Percentiles rank a stretch among this genome's conserved stretches.
Conservation (phyloP, 2,888 invertebrate genomes). For the Ectobius pallidus region DNA sequence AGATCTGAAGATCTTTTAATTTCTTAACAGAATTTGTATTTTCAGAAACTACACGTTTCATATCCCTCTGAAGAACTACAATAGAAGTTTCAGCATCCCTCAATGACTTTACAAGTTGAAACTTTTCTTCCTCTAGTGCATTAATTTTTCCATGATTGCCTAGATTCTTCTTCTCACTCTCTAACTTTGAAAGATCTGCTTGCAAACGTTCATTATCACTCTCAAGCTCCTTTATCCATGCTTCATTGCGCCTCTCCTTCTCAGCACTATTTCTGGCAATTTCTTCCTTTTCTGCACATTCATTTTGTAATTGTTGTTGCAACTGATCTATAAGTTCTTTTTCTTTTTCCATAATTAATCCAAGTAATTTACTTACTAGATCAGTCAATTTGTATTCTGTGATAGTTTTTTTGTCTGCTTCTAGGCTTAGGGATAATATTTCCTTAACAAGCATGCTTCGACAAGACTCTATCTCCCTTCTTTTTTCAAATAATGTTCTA, state of each 20-base stretch:
- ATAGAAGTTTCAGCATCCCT: constrained; percentile 49
- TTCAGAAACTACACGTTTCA: not conserved
- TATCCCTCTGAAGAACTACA: constrained; percentile 30
- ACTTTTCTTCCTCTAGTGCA: constrained; percentile 47
- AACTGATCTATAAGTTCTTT: not conserved
- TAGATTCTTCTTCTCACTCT: constrained; percentile 32
- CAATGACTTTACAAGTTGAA: constrained; percentile 43
- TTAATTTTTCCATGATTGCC: constrained; percentile 26
- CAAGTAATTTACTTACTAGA: not conserved
- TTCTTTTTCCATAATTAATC: not conserved
- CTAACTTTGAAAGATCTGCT: constrained; percentile 43
- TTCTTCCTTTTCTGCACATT: not conserved
- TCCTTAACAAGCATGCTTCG: not conserved
- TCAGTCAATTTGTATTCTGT: not conserved
- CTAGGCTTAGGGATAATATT: not conserved
- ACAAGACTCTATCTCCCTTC: not conserved
- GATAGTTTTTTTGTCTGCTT: not conserved
- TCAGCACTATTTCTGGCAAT: not conserved
- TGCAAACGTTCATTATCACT: constrained; percentile 48
- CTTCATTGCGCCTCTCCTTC: not conserved
- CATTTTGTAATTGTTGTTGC: not conserved
- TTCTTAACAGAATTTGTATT: not conserved
- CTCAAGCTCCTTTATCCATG: constrained; percentile 46
- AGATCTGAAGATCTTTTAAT: constrained; percentile 26
- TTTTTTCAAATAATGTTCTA: not conserved